Evolutionary conservation across 1,140 invertebrate genomes (phyloP), one percentile per base, ranked within the genome.

Genomic region (Semibalanus balanoides): DNA sequence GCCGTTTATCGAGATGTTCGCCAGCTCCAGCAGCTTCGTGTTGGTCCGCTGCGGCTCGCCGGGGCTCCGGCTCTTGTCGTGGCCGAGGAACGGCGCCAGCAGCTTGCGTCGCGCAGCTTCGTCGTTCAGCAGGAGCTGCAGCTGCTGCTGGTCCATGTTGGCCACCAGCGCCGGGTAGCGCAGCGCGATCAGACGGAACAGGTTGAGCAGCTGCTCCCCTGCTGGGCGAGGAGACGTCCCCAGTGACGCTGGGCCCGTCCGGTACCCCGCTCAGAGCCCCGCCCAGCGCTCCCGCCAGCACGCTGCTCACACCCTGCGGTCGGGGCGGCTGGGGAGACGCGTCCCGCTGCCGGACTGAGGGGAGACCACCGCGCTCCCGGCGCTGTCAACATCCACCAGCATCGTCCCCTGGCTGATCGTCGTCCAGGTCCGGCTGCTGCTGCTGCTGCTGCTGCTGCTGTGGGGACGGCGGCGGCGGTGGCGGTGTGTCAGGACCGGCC

Each of bases 181-280:
- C 3, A 71, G 72, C 51, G 73, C 51, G 30, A 35, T 76, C 28
- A 76, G 72, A 3, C 74, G 75, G 75, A 76, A 74, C 25, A 74
- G 51, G 72, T 71, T 76, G 29, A 76, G 69, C 30, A 76, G 75
- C 75, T 76, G 75, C 69, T 76, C 75, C 9, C n/a, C 75, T 25
- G 0, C 73, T 76, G 9, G 75, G 74, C 22, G 27, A 30, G 31
- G 28, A 71, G 7, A 40, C 35, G 17, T 40, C 35, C 5, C 17
- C 35, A 7, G 35, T 5, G 5, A 17, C 35, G 17, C 35, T 40
- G 35, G 35, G 35, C 17, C 35, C 35, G 35, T 40, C 35, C 35
- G 35, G 35, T 7, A 17, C 35, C 5, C 35, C 35, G 35, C 35
- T 40, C 5, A 40, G 35, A 5, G 35, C 35, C 5, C 35, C 35